Conservation (phyloP, 2,888 invertebrate genomes). For the Pediacus dermestoides region DNA sequence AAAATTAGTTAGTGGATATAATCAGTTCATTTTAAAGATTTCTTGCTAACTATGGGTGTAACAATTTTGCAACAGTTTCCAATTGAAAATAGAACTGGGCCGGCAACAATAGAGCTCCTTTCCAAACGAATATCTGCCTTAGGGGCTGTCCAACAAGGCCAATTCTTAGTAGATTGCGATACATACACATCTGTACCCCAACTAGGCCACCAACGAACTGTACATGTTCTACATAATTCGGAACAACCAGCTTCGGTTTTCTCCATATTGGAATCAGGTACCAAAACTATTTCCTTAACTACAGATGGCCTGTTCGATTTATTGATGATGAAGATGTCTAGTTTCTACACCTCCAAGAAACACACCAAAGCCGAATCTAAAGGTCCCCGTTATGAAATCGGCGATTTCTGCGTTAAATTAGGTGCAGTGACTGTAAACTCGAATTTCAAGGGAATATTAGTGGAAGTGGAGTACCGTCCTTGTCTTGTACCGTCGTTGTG, state of each 20-base stretch:
- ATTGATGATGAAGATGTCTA: constrained; percentile 83
- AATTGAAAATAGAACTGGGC: constrained; percentile 83
- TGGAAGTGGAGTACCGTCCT: constrained; percentile 91
- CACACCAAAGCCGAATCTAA: constrained; percentile 82
- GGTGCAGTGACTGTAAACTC: constrained; percentile 91
- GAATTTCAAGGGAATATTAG: constrained; percentile 87
- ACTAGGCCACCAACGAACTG: constrained; percentile 73
- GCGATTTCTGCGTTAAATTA: constrained; percentile 90
- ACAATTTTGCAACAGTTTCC: constrained; percentile 81
- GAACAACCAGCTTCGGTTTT: constrained; percentile 95
- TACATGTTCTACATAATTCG: constrained; percentile 92
- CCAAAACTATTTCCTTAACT: constrained; percentile 80
- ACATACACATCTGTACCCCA: constrained; percentile 80
- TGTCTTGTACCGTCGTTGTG: constrained; percentile 84
- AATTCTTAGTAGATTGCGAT: constrained; percentile 92
- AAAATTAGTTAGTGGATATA: no score
- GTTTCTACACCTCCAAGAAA: constrained; percentile 85
- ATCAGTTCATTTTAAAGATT: no score
- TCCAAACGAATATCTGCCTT: constrained; percentile 80
- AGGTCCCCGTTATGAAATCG: constrained; percentile 81
- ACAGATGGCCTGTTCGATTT: constrained; percentile 90
- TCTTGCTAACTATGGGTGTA: no score
- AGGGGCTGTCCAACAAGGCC: constrained; percentile 84
- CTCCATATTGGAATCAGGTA: constrained; percentile 83
- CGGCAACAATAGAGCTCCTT: constrained; percentile 81